Conservation (phyloP, 1,140 invertebrate genomes). For the Chelonus insularis region DNA sequence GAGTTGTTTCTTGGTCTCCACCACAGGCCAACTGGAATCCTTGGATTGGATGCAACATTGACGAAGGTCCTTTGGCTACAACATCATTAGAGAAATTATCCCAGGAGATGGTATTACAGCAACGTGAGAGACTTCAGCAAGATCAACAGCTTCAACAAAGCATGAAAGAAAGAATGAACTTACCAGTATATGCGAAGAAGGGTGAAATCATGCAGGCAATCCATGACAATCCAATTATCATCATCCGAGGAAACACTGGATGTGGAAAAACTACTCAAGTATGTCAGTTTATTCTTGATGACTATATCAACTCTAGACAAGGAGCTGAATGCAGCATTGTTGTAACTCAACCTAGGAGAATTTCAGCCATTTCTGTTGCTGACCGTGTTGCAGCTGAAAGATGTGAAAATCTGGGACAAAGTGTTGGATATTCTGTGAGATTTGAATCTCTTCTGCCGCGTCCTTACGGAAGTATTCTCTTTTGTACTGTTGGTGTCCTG, state of each 20-base stretch:
- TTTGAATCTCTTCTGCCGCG: conserved; percentile 88
- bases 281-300: conserved; percentile 95
- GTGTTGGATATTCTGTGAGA: conserved; percentile 88
- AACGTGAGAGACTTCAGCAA: conserved; percentile 68
- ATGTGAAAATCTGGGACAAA: conserved; percentile 80
- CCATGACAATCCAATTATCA: conserved; percentile 82
- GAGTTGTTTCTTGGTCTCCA: conserved; percentile 93
- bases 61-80: conserved; percentile 85
- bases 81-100: conserved; percentile 80
- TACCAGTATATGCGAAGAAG: conserved; percentile 78
- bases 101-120: conserved; percentile 69
- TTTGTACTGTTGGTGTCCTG: conserved; percentile 93
- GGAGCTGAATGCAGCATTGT: conserved; percentile 84
- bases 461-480: conserved; percentile 90
- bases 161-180: conserved; percentile 67
- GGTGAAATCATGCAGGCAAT: conserved; percentile 80
- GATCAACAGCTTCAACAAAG: conserved; percentile 66
- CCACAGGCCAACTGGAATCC: conserved; percentile 95
- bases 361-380: conserved; percentile 92
- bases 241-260: conserved; percentile 93
- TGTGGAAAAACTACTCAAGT: conserved; percentile 88
- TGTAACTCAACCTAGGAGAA: conserved; percentile 91
- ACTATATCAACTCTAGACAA: conserved; percentile 84
- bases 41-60: conserved; percentile 93
- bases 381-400: conserved; percentile 88